Evolutionary conservation across 2,113 vertebrate species (phyloP).

Genomic region (Hippopotamus amphibius): DNA sequence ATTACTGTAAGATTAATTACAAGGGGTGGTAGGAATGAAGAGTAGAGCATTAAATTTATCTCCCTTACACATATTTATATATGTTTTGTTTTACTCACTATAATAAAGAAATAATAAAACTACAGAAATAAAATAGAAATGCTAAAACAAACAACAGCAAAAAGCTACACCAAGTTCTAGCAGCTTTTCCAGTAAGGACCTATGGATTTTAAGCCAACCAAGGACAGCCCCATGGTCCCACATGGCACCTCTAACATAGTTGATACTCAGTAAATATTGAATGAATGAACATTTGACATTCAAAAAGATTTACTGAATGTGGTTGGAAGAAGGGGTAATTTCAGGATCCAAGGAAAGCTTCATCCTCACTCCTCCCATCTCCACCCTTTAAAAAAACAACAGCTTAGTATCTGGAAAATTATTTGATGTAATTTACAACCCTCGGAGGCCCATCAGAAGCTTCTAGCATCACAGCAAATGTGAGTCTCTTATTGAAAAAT

Average conservation of each 20-base stretch:
- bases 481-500: constrained; percentile 70
- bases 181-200: neutral
- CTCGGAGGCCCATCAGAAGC: constrained; percentile 70
- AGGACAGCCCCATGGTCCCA: neutral
- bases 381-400: constrained; percentile 53
- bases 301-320: constrained; percentile 1
- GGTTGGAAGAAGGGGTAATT: constrained; percentile 9
- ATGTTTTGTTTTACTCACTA: neutral
- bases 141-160: constrained; percentile 35
- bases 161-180: neutral
- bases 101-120: neutral
- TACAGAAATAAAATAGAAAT: neutral
- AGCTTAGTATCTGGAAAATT: constrained; percentile 66
- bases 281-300: constrained; percentile 16
- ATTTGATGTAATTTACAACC: constrained; percentile 75
- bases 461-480: constrained; percentile 66
- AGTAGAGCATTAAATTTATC: neutral
- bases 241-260: neutral
- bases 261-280: constrained; percentile 47
- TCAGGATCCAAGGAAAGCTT: constrained; percentile 46
- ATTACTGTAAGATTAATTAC: neutral
- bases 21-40: neutral
- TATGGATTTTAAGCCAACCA: neutral
- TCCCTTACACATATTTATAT: neutral
- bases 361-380: neutral